Base-by-base conservation (phyloP, 1,140 invertebrate species). In the Ceratoteleas bidentatus region DNA sequence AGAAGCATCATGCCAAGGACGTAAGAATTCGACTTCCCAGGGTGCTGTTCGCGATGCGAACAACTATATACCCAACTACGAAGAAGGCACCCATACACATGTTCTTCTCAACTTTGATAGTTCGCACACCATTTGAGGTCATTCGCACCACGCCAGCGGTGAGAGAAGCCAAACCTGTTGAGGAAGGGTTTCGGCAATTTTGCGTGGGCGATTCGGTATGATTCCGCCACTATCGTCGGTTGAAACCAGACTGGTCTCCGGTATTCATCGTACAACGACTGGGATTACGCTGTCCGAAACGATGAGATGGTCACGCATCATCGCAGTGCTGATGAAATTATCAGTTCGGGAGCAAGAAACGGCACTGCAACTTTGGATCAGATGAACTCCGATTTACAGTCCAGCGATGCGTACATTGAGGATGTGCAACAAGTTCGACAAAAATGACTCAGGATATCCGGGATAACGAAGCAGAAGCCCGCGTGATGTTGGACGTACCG, bases 41-140 rank as follows among this genome's bases (percentile, higher is more conserved):
- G 11, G 52, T 56, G 6, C 14, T 68, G 10, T 56, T 68, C 14
- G 50, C 52, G 9, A 68, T 68, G 65, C 40, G 65, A 11, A 69
- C 53, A 1, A 3, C 53, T 0, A 4, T 58, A 11, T 49, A 14
- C 9, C n/a, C 53, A 10, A 13, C 24, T 32, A 69, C 54, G 15
- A 36, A 50, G 7, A 13, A 40, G 14, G 38, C 47, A 16, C 47
- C 45, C 14, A 14, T 13, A 7, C 14, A 52, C 0, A n/a, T 64
- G 34, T 64, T 64, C 24, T 64, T 38, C 15, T 52, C 61, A 9
- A 64, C 6, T 24, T 40, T 64, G 14, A 36, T 13, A 13, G 3
- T 64, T 13, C 61, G 61, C 6, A 11, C 49, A 0, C 61, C 49
- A 4, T 53, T 64, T 38, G 61, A 64, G n/a, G 11, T 60, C 14